phyloP scores from a whole-genome alignment of 2,113 vertebrate genomes.

The Cheirogaleus medius region DNA sequence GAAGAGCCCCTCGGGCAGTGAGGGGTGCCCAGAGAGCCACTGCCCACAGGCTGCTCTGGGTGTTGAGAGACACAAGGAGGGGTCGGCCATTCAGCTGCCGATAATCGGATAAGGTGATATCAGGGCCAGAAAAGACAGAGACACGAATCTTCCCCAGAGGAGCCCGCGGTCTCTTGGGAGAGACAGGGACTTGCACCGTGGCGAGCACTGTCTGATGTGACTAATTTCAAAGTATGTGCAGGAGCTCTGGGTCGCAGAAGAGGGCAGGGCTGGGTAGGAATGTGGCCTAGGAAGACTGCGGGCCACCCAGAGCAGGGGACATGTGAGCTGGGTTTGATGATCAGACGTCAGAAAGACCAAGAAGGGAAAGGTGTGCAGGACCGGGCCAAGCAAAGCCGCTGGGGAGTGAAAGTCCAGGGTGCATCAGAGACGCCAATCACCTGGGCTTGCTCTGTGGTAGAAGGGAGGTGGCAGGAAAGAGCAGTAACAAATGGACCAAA shows the following conservation, averaged over 20 bases:
- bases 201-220: rapidly evolving
- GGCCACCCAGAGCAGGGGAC: not conserved
- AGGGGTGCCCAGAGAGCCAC: not conserved
- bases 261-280: not conserved
- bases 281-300: not conserved
- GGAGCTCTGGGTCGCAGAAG: not conserved
- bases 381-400: rapidly evolving
- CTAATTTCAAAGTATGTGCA: not conserved
- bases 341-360: not conserved
- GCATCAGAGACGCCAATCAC: rapidly evolving
- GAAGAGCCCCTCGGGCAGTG: not conserved
- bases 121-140: not conserved
- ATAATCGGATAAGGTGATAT: rapidly evolving
- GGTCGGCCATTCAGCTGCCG: not conserved
- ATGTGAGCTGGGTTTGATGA: not conserved
- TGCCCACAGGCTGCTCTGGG: rapidly evolving
- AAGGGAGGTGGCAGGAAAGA: not conserved
- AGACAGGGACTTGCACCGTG: not conserved
- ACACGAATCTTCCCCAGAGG: not conserved
- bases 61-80: not conserved
- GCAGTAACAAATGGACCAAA: not conserved
- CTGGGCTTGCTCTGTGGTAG: not conserved
- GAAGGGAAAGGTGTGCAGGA: not conserved
- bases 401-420: not conserved
- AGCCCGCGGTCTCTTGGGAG: not conserved